Conservation (phyloP, 2,113 vertebrate species). For the Dascyllus trimaculatus region DNA sequence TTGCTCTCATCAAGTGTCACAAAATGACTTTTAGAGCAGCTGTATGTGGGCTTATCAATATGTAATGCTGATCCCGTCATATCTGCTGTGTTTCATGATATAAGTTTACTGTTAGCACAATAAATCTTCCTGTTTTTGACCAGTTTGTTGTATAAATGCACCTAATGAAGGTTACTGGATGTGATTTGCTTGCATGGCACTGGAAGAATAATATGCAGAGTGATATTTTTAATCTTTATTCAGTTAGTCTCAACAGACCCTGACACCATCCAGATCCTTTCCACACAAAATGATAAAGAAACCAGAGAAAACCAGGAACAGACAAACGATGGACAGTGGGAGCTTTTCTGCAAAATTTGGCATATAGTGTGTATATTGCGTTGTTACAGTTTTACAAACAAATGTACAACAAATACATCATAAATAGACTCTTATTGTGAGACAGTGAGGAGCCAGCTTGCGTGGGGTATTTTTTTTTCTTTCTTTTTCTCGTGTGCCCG, state of each 20-base stretch:
- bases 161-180: neutral
- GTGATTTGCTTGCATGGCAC: neutral
- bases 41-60: neutral
- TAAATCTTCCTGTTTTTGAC: neutral
- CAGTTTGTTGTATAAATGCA: neutral
- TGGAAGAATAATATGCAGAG: constrained; percentile 39
- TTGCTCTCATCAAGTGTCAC: neutral
- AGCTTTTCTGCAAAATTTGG: constrained; percentile 87
- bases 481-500: constrained; percentile 69
- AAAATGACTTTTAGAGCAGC: neutral
- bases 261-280: constrained; percentile 55
- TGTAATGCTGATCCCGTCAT: neutral
- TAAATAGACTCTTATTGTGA: constrained; percentile 87
- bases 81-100: neutral
- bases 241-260: constrained; percentile 57
- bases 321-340: constrained; percentile 69
- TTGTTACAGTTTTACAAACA: constrained; percentile 88
- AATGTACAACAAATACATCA: constrained; percentile 89
- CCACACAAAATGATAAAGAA: constrained; percentile 70
- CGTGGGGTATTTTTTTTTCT: neutral
- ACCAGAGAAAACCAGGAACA: constrained; percentile 72
- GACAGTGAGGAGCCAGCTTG: constrained; percentile 75
- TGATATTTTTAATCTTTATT: constrained; percentile 75
- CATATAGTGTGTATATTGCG: constrained; percentile 85
- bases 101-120: neutral